phyloP scores from a whole-genome alignment of 2,888 invertebrate species.

The Coenonympha glycerion region DNA sequence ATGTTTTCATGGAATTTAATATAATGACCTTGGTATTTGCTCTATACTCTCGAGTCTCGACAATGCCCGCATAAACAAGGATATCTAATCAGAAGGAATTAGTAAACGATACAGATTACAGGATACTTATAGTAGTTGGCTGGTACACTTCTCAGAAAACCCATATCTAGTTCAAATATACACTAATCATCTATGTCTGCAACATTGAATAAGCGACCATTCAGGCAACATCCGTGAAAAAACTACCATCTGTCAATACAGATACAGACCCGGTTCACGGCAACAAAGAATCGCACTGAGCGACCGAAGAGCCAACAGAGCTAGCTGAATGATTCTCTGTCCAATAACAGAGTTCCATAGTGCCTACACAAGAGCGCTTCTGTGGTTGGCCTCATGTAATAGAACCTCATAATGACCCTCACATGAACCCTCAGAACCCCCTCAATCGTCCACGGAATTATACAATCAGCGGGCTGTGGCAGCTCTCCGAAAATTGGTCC shows the following conservation, averaged over 20 bases:
- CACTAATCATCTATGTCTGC: background rate
- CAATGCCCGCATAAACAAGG: too few relatives aligned
- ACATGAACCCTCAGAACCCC: constrained; percentile 31
- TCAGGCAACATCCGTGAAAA: constrained; percentile 33
- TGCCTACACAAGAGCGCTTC: constrained; percentile 64
- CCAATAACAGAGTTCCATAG: constrained; percentile 70
- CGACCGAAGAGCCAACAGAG: constrained; percentile 47
- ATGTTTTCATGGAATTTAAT: too few relatives aligned
- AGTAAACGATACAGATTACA: background rate
- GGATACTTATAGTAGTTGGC: background rate
- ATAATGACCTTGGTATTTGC: too few relatives aligned
- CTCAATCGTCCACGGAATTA: constrained; percentile 28
- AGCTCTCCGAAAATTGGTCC: constrained; percentile 52
- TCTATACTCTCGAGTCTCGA: too few relatives aligned
- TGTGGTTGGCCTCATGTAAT: constrained; percentile 64
- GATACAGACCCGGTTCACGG: constrained; percentile 57
- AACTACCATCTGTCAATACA: constrained; percentile 54
- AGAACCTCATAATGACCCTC: constrained; percentile 37
- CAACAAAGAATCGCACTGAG: constrained; percentile 65
- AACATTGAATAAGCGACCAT: constrained; percentile 15
- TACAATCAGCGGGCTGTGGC: constrained; percentile 41
- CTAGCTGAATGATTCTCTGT: constrained; percentile 61
- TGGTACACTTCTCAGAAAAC: background rate
- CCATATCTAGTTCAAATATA: background rate
- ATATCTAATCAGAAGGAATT: background rate